Evolutionary conservation across 2,797 vertebrate genomes (phyloP), one percentile per base, ranked within the genome.

Genomic region (Poeciliopsis infans): DNA sequence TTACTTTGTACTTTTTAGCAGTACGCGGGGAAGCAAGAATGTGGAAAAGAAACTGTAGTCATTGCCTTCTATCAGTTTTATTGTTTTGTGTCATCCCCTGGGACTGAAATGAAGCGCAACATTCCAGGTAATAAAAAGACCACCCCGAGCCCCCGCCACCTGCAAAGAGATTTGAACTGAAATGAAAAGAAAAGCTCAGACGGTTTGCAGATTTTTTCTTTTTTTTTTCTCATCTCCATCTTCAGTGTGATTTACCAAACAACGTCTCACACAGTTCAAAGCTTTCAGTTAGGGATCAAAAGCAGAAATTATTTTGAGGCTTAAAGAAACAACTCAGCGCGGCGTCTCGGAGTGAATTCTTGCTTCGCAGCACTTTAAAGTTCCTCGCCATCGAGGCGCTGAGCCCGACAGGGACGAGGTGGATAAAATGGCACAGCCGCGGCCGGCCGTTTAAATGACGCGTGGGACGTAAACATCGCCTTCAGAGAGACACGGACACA

Each of bases 131-230:
- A 57, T 28, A n/a, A 57, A n/a, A n/a, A 55, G 53, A 25, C 6
- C 7, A 41, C 7, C 6, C 39, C 39, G 1, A 2, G 0, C 10
- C 25, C 25, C 10, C 0, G 36, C 11, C 13, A n/a, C 25, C 2
- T 3, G 25, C 11, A 5, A 57, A 28, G 1, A n/a, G 53, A 61
- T 33, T 33, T 33, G 6, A 61, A 16, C 15, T 16, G 15, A 16
- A 23, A 39, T 61, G 28, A 33, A 31, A 7, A 16, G 15, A 16
- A 23, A 25, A 39, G 31, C 55, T 74, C 39, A 31, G 51, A 57
- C 13, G 28, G 46, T 47, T 33, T 33, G 28, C 28, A 55, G 11
- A 28, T n/a, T 46, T 46, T 46, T 3, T 4, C 1, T 46, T 47
- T 16, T 47, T 49, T 20, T 7, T 18, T 20, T 7, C 25, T 7